phyloP scores from a whole-genome alignment of 1,140 invertebrate species.

The Drosophila mayri region DNA sequence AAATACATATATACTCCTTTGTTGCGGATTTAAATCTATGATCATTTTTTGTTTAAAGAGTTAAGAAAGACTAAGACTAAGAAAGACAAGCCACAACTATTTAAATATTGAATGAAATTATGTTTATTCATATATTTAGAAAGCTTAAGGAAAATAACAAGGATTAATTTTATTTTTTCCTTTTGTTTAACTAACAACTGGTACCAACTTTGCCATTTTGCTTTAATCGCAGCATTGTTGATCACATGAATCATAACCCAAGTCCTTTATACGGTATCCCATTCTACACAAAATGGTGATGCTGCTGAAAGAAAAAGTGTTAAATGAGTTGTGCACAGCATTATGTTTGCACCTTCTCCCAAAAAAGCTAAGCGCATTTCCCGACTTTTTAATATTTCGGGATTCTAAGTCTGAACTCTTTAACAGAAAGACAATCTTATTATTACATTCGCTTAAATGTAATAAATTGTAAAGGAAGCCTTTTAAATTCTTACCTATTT shows the following conservation, averaged over 20 bases:
- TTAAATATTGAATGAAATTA: neutral
- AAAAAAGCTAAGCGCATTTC: conserved; percentile 43
- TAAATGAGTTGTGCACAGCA: conserved; percentile 19
- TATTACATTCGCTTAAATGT: neutral
- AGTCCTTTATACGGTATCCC: too few relatives aligned
- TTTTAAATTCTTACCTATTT: neutral
- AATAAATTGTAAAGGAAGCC: neutral
- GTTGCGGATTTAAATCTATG: neutral
- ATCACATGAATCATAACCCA: neutral
- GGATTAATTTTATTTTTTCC: too few relatives aligned
- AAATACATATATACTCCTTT: neutral
- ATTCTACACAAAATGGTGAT: conserved; percentile 33
- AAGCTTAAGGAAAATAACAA: neutral
- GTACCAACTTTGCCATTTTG: neutral
- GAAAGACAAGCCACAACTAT: neutral
- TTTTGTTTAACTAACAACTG: too few relatives aligned
- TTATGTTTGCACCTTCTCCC: conserved; percentile 6
- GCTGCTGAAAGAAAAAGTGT: conserved; percentile 27
- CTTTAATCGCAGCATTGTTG: neutral
- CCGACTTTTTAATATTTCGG: too few relatives aligned
- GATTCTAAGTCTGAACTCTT: conserved; percentile 35
- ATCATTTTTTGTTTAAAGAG: neutral
- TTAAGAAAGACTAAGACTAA: rapidly evolving
- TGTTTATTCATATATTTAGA: neutral
- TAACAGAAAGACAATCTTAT: neutral